Conservation (phyloP, 2,797 vertebrate species). For the Hemitrygon akajei region DNA sequence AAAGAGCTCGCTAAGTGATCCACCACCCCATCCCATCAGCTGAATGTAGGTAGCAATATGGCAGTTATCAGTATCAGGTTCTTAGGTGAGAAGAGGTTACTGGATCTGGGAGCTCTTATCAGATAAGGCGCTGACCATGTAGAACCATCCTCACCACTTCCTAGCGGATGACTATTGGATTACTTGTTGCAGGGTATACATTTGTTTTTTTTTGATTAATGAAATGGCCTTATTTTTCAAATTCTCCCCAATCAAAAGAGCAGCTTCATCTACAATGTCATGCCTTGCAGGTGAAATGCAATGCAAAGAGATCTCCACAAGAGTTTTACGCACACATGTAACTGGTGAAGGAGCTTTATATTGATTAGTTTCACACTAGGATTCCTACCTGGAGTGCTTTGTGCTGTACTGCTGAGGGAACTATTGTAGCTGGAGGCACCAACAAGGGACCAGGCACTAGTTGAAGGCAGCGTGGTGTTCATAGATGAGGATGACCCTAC, state of each 20-base stretch:
- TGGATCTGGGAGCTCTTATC: background rate
- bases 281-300: background rate
- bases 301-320: background rate
- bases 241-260: no score
- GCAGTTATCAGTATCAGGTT: background rate
- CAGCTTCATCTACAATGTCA: background rate
- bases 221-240: no score
- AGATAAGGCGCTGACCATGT: background rate
- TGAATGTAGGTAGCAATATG: background rate
- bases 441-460: conserved; percentile 99
- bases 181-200: background rate
- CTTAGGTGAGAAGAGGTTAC: background rate
- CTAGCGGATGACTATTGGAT: background rate
- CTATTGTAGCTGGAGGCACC: conserved; percentile 99
- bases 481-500: conserved; percentile 98
- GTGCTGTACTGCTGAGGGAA: conserved; percentile 99
- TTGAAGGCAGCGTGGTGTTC: conserved; percentile 99
- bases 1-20: background rate
- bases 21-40: no score
- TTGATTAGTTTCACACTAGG: background rate
- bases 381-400: conserved; percentile 94
- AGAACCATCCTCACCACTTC: background rate
- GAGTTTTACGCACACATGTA: background rate
- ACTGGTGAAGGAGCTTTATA: no score
- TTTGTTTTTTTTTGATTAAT: no score